These are phyloP conservation scores for Ceratina calcarata DNA, from an alignment of 1,140 invertebrate genomes.

Conservation along the genomic window DNA sequence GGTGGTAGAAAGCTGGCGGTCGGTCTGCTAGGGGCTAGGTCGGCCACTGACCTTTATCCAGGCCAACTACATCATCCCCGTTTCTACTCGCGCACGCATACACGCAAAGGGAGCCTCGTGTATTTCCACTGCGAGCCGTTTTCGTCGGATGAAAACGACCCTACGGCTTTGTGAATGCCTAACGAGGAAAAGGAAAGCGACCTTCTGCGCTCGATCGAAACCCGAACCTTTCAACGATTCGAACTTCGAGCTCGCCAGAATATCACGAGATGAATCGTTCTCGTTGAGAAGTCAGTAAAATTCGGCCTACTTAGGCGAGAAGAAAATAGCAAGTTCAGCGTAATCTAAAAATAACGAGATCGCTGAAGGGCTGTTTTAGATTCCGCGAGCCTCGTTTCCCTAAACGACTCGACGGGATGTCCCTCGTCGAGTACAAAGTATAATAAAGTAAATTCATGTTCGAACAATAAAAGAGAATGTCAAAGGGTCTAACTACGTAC, in stretches of 20 bases:
- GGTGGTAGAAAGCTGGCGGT: constrained; percentile 60
- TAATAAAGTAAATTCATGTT: not conserved
- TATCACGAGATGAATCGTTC: constrained; percentile 42
- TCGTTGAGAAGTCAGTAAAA: too few species aligned
- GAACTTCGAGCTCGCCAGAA: constrained; percentile 1
- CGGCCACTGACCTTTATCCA: constrained; percentile 76
- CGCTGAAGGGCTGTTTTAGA: constrained; percentile 36
- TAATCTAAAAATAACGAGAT: constrained; percentile 43
- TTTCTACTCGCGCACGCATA: constrained; percentile 60
- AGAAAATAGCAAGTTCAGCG: constrained; percentile 35
- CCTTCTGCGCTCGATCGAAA: not conserved
- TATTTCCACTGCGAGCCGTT: constrained; percentile 62
- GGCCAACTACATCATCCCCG: constrained; percentile 74
- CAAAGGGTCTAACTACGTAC: too few species aligned
- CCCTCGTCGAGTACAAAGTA: constrained; percentile 16
- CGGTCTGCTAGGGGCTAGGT: constrained; percentile 70
- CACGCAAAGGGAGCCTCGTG: constrained; percentile 33
- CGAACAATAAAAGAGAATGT: too few species aligned
- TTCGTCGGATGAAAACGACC: constrained; percentile 57
- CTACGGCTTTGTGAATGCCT: constrained; percentile 10
- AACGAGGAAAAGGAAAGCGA: not conserved
- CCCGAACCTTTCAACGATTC: not conserved
- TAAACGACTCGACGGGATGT: constrained; percentile 25
- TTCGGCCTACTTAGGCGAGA: constrained; percentile 39
- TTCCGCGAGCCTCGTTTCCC: constrained; percentile 27